Base-by-base conservation (phyloP, 2,797 vertebrate genomes). In the Liasis olivaceus region DNA sequence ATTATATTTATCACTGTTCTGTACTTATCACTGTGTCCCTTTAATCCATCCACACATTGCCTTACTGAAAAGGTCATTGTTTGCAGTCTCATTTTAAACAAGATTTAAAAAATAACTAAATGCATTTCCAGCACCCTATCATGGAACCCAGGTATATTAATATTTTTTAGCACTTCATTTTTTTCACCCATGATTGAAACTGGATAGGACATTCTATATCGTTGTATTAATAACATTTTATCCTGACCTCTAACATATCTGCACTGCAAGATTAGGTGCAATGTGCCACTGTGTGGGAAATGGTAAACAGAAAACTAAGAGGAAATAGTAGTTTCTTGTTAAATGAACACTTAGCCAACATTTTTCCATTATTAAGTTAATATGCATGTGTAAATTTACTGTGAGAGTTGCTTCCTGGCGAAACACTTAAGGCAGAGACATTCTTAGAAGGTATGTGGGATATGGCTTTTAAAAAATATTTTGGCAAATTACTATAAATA, bases 351-450 rank as follows among this genome's bases (percentile, higher is more conserved):
- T 94, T 96, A 72, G 66, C 96, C 96, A 95, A 96, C 95, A 94
- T 81, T 91, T 94, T 95, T 94, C 91, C 93, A 93, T 96, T 96
- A 97, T 96, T 97, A 96, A 97, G 97, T 95, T 97, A 91, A 93
- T 96, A 96, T 96, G 97, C 95, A 97, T 93, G 97, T 96, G 95
- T 96, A 93, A 95, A 36, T 94, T 95, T 64, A 96, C 91, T 95
- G 90, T 94, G 90, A 31, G 58, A 54, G 1, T 72, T 72, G 54
- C 26, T 89, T 90, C 17, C 22, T 91, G 36, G 59, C 15, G 72
- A 93, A 85, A 90, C 94, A 85, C 87, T 94, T 89, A 85, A 89
- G 86, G 36, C 94, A 95, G 64, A 2, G 63, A 81, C 9, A 94
- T 54, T 94, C 93, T 94, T 88, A 26, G 91, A 92, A 95, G 91